Percentiles rank a stretch among this genome's conserved stretches.
Conservation (phyloP, 2,888 invertebrate genomes). For the Leucania comma region DNA sequence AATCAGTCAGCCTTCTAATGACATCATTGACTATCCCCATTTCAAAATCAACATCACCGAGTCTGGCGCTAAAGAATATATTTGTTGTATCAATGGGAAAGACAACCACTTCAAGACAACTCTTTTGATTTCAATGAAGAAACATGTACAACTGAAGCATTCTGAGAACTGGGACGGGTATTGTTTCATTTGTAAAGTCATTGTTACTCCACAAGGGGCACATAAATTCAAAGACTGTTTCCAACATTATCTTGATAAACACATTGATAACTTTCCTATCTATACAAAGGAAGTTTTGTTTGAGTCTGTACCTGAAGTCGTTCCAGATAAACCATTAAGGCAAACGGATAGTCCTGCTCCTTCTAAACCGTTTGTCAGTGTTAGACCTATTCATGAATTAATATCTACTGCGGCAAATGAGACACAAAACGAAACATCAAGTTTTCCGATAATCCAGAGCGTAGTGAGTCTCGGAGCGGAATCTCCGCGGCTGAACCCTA, state of each 20-base stretch:
- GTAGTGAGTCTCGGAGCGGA: slow-evolving; percentile 88
- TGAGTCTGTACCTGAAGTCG: slow-evolving; percentile 34
- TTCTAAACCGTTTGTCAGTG: slow-evolving; percentile 76
- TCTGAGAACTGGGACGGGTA: slow-evolving; percentile 90
- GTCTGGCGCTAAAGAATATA: slow-evolving; percentile 81
- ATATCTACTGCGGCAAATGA: slow-evolving; percentile 68
- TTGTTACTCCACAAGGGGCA: slow-evolving; percentile 82
- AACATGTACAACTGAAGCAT: slow-evolving; percentile 84
- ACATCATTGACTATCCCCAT: slow-evolving; percentile 77
- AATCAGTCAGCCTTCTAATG: slow-evolving; percentile 53
- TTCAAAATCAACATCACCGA: slow-evolving; percentile 78
- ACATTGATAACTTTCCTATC: slow-evolving; percentile 83
- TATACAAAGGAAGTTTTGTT: slow-evolving; percentile 67
- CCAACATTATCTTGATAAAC: slow-evolving; percentile 84
- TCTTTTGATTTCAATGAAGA: slow-evolving; percentile 85
- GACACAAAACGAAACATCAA: slow-evolving; percentile 45
- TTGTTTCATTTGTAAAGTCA: slow-evolving; percentile 88
- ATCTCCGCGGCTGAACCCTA: slow-evolving; percentile 61
- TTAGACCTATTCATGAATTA: slow-evolving; percentile 83
- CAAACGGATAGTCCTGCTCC: slow-evolving; percentile 50
- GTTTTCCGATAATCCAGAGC: slow-evolving; percentile 87
- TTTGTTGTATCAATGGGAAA: slow-evolving; percentile 83
- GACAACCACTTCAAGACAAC: slow-evolving; percentile 82
- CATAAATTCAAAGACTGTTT: slow-evolving; percentile 82
- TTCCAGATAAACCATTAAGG: slow-evolving; percentile 27